Conservation (phyloP, 2,113 vertebrate genomes). For the Gymnocephalus cernua region DNA sequence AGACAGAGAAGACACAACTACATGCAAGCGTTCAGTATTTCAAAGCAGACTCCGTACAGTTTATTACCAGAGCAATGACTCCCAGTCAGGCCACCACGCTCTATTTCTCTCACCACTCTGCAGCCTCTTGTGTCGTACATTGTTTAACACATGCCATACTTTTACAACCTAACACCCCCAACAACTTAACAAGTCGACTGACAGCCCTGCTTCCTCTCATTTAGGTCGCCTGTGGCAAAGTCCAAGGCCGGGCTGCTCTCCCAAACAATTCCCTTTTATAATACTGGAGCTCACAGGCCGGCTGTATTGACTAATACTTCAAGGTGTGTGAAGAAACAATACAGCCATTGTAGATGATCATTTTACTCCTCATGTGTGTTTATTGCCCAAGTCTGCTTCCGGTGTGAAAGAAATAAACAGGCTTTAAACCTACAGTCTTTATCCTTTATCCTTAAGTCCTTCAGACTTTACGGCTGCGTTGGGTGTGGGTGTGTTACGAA, state of each 20-base stretch:
- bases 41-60: neutral
- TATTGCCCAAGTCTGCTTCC: neutral
- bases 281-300: neutral
- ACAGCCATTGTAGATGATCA: too few species aligned
- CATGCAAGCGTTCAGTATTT: neutral
- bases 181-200: conserved; percentile 42
- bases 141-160: conserved; percentile 23
- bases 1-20: neutral
- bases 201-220: conserved; percentile 6
- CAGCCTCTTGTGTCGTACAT: conserved; percentile 35
- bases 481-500: neutral
- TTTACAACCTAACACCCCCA: conserved; percentile 55
- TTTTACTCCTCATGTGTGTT: neutral
- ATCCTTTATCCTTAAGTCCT: too few species aligned
- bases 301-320: neutral
- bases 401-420: neutral
- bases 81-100: neutral
- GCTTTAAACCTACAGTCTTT: too few species aligned
- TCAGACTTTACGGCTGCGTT: neutral
- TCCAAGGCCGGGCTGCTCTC: conserved; percentile 39
- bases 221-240: conserved; percentile 45
- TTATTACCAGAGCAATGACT: neutral
- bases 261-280: neutral
- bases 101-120: conserved; percentile 19
- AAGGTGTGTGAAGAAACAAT: neutral